Evolutionary conservation across 2,888 invertebrate genomes (phyloP), one percentile per base, ranked within the genome.

Genomic region (Polyommatus icarus): DNA sequence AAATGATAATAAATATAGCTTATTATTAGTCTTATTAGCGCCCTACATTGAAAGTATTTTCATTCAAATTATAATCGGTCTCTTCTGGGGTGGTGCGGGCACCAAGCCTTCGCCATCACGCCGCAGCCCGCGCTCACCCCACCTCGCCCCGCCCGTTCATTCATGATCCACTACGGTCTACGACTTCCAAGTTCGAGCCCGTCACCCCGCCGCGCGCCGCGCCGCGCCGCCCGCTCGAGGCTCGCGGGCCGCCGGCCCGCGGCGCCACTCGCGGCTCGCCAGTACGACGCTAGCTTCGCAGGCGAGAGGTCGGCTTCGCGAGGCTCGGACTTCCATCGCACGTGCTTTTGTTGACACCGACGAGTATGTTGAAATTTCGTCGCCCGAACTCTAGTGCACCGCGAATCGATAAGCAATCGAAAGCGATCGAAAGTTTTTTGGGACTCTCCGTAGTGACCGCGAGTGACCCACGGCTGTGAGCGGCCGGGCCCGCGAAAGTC

Each of bases 61-160:
- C 36, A 36, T 40, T 40, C 40, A 40, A 40, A 2, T 40, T 40
- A 10, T 40, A 40, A 40, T 40, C 10, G 40, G 10, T 40, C 40
- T 40, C 40, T 40, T 40, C 40, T 10, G 50, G 36, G 40, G 40
- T 40, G 40, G 3, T 40, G 40, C 40, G 10, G 40, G 15, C 50
- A 15, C 4, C 50, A 15, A 50, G 50, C 50, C 50, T 50, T 20
- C 20, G 8, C 20, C 8, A 32, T 32, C 32, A 32, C 7, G 57
- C 57, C 24, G 7, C n/a, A 3, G 91, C 98, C 83, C 77, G 98
- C 98, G 12, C 96, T 97, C 0, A 98, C 84, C 89, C 98, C 85
- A 79, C 98, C 98, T 54, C 96, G 97, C 86, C 94, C 78, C 95
- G 88, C 95, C 96, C 72, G 95, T 96, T 72, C 54, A 61, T 61